Evolutionary conservation across 2,113 vertebrate species (phyloP).

Genomic region (Natator depressus): DNA sequence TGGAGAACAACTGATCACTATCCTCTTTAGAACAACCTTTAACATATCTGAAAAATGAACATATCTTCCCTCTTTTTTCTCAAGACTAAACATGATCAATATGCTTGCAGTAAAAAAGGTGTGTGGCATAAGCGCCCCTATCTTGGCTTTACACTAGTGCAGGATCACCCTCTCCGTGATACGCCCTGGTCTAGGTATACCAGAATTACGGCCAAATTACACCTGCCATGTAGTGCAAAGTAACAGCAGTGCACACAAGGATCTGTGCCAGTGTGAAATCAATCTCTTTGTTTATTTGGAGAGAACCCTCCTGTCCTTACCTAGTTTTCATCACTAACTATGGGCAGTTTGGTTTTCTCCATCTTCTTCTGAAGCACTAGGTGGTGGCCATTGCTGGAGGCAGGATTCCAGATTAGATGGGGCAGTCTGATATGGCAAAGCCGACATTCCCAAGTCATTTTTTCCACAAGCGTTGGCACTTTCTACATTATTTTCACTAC

Average conservation of each 20-base stretch:
- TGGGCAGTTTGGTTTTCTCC: neutral
- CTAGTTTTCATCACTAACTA: neutral
- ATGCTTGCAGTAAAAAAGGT: neutral
- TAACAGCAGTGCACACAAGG: neutral
- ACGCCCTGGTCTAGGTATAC: neutral
- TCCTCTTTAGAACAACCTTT: neutral
- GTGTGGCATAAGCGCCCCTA: neutral
- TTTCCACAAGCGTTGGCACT: neutral
- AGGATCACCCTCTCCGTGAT: neutral
- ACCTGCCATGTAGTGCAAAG: neutral
- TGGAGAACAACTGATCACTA: neutral
- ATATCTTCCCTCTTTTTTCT: neutral
- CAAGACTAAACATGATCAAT: neutral
- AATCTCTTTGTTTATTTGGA: neutral
- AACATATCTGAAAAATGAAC: neutral
- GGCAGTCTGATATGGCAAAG: accelerated
- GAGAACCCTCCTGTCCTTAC: neutral
- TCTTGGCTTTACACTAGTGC: neutral
- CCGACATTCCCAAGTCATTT: neutral
- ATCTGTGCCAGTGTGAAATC: neutral
- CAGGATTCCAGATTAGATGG: neutral
- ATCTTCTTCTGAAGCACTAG: neutral
- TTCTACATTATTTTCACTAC: neutral
- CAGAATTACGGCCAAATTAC: neutral
- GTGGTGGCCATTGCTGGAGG: neutral